Evolutionary conservation across 2,113 vertebrate species (phyloP), one percentile per base, ranked within the genome.

Genomic region (Nycticebus coucang): DNA sequence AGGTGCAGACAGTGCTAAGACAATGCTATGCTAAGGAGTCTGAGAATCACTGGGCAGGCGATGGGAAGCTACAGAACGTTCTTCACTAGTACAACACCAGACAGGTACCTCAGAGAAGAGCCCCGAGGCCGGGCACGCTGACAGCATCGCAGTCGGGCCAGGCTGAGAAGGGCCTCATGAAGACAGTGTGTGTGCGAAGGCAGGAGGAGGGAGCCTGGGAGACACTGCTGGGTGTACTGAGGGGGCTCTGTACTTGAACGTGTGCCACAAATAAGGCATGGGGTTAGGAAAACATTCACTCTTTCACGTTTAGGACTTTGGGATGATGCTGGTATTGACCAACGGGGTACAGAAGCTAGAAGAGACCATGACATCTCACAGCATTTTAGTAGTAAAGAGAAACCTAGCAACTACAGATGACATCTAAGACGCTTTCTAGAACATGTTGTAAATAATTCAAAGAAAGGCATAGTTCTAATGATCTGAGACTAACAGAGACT

Each of bases 31-130:
- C 37, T 19, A 11, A 18, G 26, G 77, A 55, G 53, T 57, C 0
- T 50, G 35, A 28, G 60, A 18, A 1, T 4, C 12, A 14, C 0
- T 2, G 5, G 12, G 21, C 3, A 30, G 37, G 66, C 22, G 3
- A n/a, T 0, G 11, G 79, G 71, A 53, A 69, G 24, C 75, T 26
- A 59, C 1, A 2, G 72, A 5, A 41, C 41, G 33, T 37, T 79
- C 68, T 77, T 5, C 53, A 14, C 17, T 33, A 37, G 66, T 18
- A 45, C 9, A 5, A 0, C 57, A 53, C 45, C 24, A 60, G 35
- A 18, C 18, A 18, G 1, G 1, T 1, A 21, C 22, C 37, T 78
- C 41, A 18, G 60, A 53, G 24, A 41, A 35, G 30, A 30, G 22
- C n/a, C 10, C 0, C 37, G 55, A 80, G 14, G n/a, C 45, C 28